phyloP scores from a whole-genome alignment of 2,888 invertebrate genomes.

The Leptinotarsa rubiginosa region DNA sequence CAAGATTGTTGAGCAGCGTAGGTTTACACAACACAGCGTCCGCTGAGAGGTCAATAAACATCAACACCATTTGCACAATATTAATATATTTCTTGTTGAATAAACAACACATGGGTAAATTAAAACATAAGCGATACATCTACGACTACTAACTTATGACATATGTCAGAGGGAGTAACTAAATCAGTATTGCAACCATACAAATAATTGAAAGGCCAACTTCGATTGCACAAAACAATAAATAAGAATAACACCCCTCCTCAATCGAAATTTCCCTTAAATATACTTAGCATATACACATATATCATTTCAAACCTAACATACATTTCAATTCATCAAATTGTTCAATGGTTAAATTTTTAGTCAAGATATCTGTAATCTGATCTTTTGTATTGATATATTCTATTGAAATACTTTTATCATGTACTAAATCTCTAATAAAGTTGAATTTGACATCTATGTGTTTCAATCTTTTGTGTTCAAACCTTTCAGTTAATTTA shows the following conservation, averaged over 20 bases:
- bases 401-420: conserved; percentile 22
- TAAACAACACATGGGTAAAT: no score
- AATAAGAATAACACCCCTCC: background rate
- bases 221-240: background rate
- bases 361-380: conserved; percentile 8
- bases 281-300: background rate
- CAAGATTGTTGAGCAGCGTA: background rate
- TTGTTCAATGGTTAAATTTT: background rate
- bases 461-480: no score
- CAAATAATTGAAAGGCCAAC: background rate
- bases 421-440: conserved; percentile 21
- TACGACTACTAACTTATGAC: background rate
- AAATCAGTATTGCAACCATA: background rate
- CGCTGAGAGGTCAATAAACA: background rate
- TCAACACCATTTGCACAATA: no score
- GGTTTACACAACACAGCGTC: background rate
- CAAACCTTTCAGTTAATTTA: no score
- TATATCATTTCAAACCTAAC: background rate
- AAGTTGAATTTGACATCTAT: conserved; percentile 35
- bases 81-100: background rate
- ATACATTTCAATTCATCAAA: background rate
- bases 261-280: background rate
- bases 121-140: background rate
- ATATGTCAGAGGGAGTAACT: background rate
- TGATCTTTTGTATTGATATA: conserved; percentile 27